Base-by-base conservation (phyloP, 1,140 invertebrate species). In the Sipha flava region DNA sequence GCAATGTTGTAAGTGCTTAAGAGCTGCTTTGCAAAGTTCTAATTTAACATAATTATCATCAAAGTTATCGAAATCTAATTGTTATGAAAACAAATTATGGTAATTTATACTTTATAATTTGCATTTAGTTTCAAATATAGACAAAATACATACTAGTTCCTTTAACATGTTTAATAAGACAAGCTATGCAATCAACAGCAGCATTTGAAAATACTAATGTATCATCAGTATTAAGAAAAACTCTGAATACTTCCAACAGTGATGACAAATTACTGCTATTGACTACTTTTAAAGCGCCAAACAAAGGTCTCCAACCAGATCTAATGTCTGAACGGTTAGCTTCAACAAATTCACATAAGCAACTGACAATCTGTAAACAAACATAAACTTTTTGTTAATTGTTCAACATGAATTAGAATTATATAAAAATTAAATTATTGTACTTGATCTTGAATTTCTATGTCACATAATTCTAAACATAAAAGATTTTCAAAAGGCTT, bases 401-500 rank as follows among this genome's bases (percentile, higher is more conserved):
- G 10, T 73, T 21, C 12, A 73, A 52, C 23, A 6, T 26, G 9
- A 40, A 45, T 29, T 26, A 18, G 2, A 37, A 47, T 12, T 52
- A 34, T 3, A 0, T 37, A 23, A 26, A 73, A 34, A 52, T 23
- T n/a, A 37, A 72, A 73, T 73, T 26, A 16, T 45, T 62, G 14
- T 84, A 94, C 93, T 89, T 95, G 93, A 84, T 92, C 91, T 85
- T 92, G 91, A 77, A 97, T 92, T 86, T 97, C 95, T 81, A 91
- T 89, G 85, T 97, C 95, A 85, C 94, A 96, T 1, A 96, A 87
- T 85, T 97, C 95, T 80, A 97, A 88, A 85, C 94, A 96, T 0
- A 98, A 86, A 23, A 98, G 88, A 85, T 96, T 97, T 86, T 98
- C 95, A 85, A 97, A 97, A 0, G 95, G 95, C 84, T 98, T 97